A percentile compares a stretch with the other conserved stretches of the same genome.
Evolutionary conservation across 1,140 invertebrate species (phyloP).

Genomic region (Eueides isabella): DNA sequence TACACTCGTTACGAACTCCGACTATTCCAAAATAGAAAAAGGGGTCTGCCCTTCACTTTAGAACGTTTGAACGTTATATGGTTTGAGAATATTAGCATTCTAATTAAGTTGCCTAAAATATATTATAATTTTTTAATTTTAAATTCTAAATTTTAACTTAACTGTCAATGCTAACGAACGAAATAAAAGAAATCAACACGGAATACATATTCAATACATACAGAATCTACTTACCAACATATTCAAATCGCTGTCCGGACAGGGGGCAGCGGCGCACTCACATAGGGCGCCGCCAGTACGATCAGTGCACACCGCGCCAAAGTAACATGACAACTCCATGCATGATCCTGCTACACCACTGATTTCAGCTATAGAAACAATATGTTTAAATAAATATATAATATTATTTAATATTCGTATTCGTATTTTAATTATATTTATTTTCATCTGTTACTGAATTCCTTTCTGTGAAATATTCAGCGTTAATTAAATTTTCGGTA

Average conservation of each 20-base stretch:
- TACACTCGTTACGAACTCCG: not conserved
- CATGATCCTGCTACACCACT: constrained; percentile 86
- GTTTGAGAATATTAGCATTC: not conserved
- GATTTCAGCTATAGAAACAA: constrained; percentile 83
- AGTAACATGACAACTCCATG: constrained; percentile 90
- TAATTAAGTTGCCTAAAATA: not conserved
- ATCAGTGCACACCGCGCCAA: constrained; percentile 91
- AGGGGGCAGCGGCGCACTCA: constrained; percentile 86
- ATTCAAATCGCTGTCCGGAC: constrained; percentile 83
- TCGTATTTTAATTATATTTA: too few species aligned
- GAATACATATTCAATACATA: not conserved
- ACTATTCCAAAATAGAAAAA: not conserved
- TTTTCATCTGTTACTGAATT: too few species aligned
- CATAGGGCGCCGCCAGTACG: constrained; percentile 86
- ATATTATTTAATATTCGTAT: too few species aligned
- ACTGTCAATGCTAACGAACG: too few species aligned
- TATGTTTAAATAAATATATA: not conserved
- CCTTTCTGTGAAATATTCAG: too few species aligned
- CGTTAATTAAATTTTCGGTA: too few species aligned
- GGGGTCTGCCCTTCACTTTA: not conserved
- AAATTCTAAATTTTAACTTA: too few species aligned
- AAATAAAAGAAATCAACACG: not conserved
- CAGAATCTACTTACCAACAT: constrained; percentile 73
- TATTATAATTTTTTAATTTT: not conserved
- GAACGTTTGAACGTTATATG: not conserved